Evolutionary conservation across 2,888 invertebrate genomes (phyloP).

Genomic region (Scaptomyza reducta): DNA sequence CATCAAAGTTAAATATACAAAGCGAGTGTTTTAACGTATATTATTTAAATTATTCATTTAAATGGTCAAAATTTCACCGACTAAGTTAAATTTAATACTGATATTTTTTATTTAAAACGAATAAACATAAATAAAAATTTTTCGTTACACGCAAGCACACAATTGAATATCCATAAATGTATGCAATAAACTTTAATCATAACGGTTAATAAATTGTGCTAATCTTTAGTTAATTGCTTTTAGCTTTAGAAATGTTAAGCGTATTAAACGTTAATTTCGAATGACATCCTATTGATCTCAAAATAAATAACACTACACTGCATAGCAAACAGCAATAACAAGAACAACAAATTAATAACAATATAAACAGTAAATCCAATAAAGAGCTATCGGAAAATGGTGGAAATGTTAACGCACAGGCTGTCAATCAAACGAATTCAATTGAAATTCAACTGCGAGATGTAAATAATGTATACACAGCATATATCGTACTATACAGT

Average conservation of each 20-base stretch:
- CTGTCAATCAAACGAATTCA: slow-evolving; percentile 68
- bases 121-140: too few relatives aligned
- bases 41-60: too few relatives aligned
- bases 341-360: slow-evolving; percentile 22
- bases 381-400: slow-evolving; percentile 6
- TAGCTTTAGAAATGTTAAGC: neutral
- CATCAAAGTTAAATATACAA: too few relatives aligned
- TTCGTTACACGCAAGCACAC: neutral
- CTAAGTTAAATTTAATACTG: too few relatives aligned
- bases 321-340: slow-evolving; percentile 27
- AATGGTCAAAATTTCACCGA: too few relatives aligned
- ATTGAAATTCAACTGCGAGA: slow-evolving; percentile 44
- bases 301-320: slow-evolving; percentile 55
- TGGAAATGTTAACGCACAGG: slow-evolving; percentile 53
- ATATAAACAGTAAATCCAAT: slow-evolving; percentile 32
- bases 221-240: slow-evolving; percentile 15
- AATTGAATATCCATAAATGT: neutral
- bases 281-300: slow-evolving; percentile 49
- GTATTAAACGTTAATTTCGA: slow-evolving; percentile 34
- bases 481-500: neutral
- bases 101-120: too few relatives aligned
- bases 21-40: too few relatives aligned
- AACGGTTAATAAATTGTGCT: slow-evolving; percentile 6
- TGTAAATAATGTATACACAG: slow-evolving; percentile 17
- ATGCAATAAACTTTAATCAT: slow-evolving; percentile 2